Evolutionary conservation across 2,888 invertebrate genomes (phyloP), one percentile per base, ranked within the genome.

Genomic region (Mesochorus sp.): DNA sequence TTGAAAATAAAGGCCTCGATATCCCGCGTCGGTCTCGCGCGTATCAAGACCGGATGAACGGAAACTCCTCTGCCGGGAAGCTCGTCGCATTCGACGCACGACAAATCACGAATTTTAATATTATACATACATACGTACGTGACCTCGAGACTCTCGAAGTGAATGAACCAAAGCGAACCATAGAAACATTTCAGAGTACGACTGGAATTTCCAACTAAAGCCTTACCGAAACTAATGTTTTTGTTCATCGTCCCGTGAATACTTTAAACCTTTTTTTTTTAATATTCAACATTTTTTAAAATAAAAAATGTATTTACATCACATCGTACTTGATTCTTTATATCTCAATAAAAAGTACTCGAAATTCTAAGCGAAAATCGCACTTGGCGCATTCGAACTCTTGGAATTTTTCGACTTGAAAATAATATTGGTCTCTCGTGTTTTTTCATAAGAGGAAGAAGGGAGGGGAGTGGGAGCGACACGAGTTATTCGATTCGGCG

Each of bases 401-500:
- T 12, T n/a, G n/a, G 8, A n/a, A 2, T 12, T 37, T 8, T 10
- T 2, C 8, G 37, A 37, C 12, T 37, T 37, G 37, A 12, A 6
- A 10, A 34, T 37, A 17, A 31, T 47, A 19, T 51, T 14, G 14
- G 21, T 12, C 14, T n/a, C 42, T 66, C 55, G 55, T 80, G n/a
- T 73, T 53, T 24, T 59, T 26, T 42, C n/a, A 21, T 39, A 59
- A 17, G 47, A 17, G 42, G 10, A 24, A 42, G 53, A 42, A n/a
- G n/a, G n/a, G 21, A 66, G 59, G 21, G 44, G n/a, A 12, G 8
- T 19, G 34, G 39, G 68, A 24, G 10, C 28, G 14, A 51, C 47
- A 42, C 61, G n/a, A 62, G 72, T 64, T 88, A 89, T 88, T 88
- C 88, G 83, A 83, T 88, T 87, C 86, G 85, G 80, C 84, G 85